A percentile compares a stretch with the other conserved stretches of the same genome.
These are phyloP conservation scores for Heliconius hermathena DNA, from an alignment of 1,140 invertebrate species.

Conservation along the genomic window DNA sequence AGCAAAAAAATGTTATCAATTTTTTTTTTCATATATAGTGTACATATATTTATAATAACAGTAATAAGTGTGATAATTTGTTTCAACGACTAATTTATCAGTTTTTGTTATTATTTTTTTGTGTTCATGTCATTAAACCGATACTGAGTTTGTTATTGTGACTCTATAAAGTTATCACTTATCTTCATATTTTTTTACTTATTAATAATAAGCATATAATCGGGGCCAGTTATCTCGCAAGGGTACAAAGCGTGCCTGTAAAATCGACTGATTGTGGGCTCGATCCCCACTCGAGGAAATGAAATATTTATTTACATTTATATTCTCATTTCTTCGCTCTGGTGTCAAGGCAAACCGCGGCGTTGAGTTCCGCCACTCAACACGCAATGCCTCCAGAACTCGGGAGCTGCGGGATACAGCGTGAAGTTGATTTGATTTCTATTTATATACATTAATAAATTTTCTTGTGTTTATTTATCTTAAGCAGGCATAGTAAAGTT, in stretches of 20 bases:
- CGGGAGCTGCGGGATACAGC: no score
- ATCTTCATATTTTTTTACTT: background rate
- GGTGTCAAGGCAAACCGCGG: no score
- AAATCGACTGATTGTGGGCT: no score
- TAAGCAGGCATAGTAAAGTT: background rate
- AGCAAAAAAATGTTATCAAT: background rate
- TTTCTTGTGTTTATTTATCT: background rate
- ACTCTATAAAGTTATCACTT: background rate
- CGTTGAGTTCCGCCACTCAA: no score
- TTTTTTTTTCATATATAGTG: background rate
- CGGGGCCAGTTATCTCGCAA: no score
- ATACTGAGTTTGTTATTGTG: background rate
- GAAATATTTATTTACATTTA: no score
- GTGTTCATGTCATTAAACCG: background rate
- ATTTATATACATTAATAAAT: background rate
- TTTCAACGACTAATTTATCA: background rate
- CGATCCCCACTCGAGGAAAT: no score
- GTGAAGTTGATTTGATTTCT: background rate
- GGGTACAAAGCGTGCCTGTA: no score
- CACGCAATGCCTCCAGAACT: no score
- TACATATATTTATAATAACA: background rate
- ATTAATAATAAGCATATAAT: background rate
- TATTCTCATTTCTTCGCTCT: no score
- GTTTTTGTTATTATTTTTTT: slow-evolving; percentile 8
- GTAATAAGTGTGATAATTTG: slow-evolving; percentile 11